These are phyloP conservation scores for Anticlea derivata DNA, from an alignment of 2,888 invertebrate genomes.

Conservation along the genomic window DNA sequence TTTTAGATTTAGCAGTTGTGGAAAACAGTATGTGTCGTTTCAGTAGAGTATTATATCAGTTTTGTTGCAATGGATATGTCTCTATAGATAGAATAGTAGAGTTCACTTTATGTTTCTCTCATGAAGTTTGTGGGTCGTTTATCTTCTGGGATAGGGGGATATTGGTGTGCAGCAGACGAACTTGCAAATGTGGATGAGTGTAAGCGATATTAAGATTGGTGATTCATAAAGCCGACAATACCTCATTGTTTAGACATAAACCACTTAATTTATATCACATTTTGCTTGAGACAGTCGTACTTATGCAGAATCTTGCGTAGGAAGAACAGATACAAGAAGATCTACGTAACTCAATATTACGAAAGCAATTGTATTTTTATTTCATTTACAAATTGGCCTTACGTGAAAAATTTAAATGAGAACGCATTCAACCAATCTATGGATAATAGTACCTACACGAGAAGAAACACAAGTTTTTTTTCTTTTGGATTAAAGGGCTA, in stretches of 20 bases:
- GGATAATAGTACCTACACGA: too few relatives aligned
- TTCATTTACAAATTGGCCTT: too few relatives aligned
- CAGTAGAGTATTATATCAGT: conserved; percentile 35
- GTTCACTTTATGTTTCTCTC: conserved; percentile 24
- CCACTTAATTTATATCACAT: conserved; percentile 42
- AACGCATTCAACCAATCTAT: too few relatives aligned
- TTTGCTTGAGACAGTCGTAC: conserved; percentile 28
- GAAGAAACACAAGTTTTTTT: too few relatives aligned
- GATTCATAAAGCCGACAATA: conserved; percentile 59
- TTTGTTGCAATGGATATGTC: conserved; percentile 28
- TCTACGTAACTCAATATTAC: too few relatives aligned
- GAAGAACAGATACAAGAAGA: not conserved
- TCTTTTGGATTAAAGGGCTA: too few relatives aligned
- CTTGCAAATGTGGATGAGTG: conserved; percentile 66
- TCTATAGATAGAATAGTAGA: conserved; percentile 25
- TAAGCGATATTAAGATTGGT: conserved; percentile 63
- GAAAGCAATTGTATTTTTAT: too few relatives aligned
- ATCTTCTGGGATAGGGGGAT: conserved; percentile 39
- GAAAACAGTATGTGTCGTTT: conserved; percentile 40
- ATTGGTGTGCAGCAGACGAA: conserved; percentile 60
- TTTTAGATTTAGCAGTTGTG: conserved; percentile 57
- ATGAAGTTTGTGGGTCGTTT: conserved; percentile 23
- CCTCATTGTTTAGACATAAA: conserved; percentile 57
- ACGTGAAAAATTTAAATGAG: too few relatives aligned
- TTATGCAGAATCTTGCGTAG: conserved; percentile 26